A percentile compares a stretch with the other conserved stretches of the same genome.
phyloP scores from a whole-genome alignment of 1,140 invertebrate species.

The Bombus huntii region DNA sequence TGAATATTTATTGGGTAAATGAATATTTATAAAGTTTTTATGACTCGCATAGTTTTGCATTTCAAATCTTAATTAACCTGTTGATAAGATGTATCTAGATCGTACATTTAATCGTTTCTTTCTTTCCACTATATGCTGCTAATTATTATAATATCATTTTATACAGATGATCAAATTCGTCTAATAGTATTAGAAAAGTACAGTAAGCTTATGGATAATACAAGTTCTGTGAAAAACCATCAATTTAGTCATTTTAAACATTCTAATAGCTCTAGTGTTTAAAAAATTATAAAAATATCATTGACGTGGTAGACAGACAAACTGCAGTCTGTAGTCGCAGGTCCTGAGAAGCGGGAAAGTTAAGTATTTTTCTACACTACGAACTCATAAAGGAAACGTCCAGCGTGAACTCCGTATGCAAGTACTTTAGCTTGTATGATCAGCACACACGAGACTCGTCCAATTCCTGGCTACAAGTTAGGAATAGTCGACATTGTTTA shows the following conservation, averaged over 20 bases:
- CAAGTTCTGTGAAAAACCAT: background rate
- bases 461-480: constrained; percentile 59
- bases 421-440: constrained; percentile 54
- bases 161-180: background rate
- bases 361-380: constrained; percentile 27
- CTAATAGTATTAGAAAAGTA: background rate
- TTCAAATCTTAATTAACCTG: background rate
- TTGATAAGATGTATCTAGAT: background rate
- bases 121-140: background rate
- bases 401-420: constrained; percentile 39
- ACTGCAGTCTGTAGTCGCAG: background rate
- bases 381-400: constrained; percentile 46
- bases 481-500: constrained; percentile 70
- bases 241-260: background rate
- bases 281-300: background rate
- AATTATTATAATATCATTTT: background rate
- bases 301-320: background rate
- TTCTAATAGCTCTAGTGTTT: background rate
- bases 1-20: background rate
- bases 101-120: background rate
- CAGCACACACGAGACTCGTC: constrained; percentile 44
- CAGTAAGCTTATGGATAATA: background rate
- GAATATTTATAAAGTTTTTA: background rate
- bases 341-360: constrained; percentile 19
- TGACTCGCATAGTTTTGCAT: background rate